Conservation (phyloP, 1,140 invertebrate genomes). For the Teleogryllus occipitalis region DNA sequence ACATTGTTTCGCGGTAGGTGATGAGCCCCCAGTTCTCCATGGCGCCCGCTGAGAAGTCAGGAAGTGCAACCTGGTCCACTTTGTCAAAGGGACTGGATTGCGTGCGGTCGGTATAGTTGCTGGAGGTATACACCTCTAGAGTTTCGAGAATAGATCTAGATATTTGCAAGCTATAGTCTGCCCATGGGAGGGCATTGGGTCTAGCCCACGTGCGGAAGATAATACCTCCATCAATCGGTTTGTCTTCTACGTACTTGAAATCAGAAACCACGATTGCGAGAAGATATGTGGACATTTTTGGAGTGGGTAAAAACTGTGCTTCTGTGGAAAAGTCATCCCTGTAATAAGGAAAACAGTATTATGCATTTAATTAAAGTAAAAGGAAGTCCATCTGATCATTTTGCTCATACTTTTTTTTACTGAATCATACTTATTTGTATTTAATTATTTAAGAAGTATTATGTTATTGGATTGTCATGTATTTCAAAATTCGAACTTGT, state of each 20-base stretch:
- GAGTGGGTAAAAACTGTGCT: conserved; percentile 38
- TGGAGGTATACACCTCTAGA: conserved; percentile 27
- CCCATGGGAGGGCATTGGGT: conserved; percentile 52
- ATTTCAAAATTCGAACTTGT: too few relatives aligned
- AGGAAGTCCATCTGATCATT: too few relatives aligned
- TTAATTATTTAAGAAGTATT: too few relatives aligned
- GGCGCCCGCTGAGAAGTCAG: conserved; percentile 61
- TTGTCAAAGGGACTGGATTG: conserved; percentile 23
- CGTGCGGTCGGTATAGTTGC: not conserved
- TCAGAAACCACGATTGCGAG: conserved; percentile 69
- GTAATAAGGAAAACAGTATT: not conserved
- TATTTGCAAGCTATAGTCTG: conserved; percentile 45
- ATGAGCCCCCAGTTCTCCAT: conserved; percentile 51
- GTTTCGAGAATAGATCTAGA: conserved; percentile 28
- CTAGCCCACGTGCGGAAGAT: conserved; percentile 61
- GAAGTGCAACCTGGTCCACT: conserved; percentile 59
- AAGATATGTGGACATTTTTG: conserved; percentile 81
- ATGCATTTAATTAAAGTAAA: too few relatives aligned
- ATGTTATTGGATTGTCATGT: too few relatives aligned
- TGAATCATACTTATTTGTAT: too few relatives aligned
- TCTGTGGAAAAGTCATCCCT: not conserved
- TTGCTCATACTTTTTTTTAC: too few relatives aligned
- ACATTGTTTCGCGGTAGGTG: conserved; percentile 18
- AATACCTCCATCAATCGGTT: not conserved
- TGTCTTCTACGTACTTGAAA: conserved; percentile 35